Percentiles rank a stretch among this genome's conserved stretches.
Conservation (phyloP, 2,888 invertebrate genomes). For the Habroteleia sp. region DNA sequence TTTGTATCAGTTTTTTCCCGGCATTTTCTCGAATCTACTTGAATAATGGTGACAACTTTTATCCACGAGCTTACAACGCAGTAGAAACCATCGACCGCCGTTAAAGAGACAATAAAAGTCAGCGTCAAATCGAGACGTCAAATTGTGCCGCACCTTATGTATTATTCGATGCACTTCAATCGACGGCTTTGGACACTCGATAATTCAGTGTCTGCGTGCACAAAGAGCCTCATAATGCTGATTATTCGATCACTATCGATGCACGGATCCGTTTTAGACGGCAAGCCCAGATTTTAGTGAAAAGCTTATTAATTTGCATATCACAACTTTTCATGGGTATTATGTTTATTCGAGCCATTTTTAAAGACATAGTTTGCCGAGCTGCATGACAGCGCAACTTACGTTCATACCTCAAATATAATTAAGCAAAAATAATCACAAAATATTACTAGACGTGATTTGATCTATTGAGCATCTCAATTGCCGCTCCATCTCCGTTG, state of each 20-base stretch:
- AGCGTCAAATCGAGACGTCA: constrained; percentile 31
- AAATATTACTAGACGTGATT: constrained; percentile 7
- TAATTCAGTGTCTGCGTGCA: constrained; percentile 52
- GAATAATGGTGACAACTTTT: constrained; percentile 4
- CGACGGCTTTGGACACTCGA: constrained; percentile 39
- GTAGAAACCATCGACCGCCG: not conserved
- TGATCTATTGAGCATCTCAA: too few relatives aligned
- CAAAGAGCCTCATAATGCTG: constrained; percentile 60
- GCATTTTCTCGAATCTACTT: constrained; percentile 4
- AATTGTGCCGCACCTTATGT: constrained; percentile 44
- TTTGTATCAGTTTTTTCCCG: constrained; percentile 12
- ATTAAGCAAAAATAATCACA: not conserved
- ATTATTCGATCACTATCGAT: constrained; percentile 53
- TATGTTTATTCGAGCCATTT: constrained; percentile 44
- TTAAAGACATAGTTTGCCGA: constrained; percentile 26
- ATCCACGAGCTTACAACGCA: constrained; percentile 6
- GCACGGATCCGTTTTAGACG: constrained; percentile 40
- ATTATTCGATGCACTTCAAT: constrained; percentile 49
- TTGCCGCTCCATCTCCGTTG: too few relatives aligned
- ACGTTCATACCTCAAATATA: constrained; percentile 15
- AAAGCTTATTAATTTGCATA: constrained; percentile 56
- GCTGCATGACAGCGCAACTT: constrained; percentile 18
- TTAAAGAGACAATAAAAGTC: constrained; percentile 21
- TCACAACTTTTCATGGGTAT: constrained; percentile 25
- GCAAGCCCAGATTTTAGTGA: constrained; percentile 18